Evolutionary conservation across 2,888 invertebrate genomes (phyloP), one percentile per base, ranked within the genome.

Genomic region (Mallateleia sp.): DNA sequence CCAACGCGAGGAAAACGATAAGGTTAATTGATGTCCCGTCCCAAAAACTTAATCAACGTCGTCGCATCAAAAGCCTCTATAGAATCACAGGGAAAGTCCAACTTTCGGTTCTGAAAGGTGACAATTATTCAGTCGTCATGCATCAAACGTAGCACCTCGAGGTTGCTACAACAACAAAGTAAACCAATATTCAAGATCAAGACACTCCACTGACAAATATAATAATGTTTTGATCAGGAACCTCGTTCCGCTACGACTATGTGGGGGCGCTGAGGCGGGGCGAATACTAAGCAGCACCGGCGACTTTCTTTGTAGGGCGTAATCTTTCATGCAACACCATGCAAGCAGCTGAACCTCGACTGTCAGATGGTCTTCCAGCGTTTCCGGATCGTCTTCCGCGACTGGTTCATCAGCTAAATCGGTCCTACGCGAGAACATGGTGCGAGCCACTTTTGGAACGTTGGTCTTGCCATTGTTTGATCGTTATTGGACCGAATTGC

Each of bases 201-300:
- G 74, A 81, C 81, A 74, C 74, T 74, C 50, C 74, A 74, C 74
- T 66, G 71, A 64, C 28, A 66, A 74, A 66, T 74, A 74, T 74
- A 74, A 67, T 67, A 74, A 81, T 81, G 74, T 81, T 81, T 81
- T 81, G 81, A 81, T 81, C 81, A 72, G 34, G 56, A 81, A 66
- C 45, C 28, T 81, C 64, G 56, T 52, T 62, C 32, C 45, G 18
- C 56, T 28, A 25, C 72, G 25, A 72, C 58, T 54, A 69, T 42
- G 34, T 52, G 67, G 50, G 22, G 52, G 56, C 54, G 45, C 52
- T 77, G 66, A 42, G 11, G 42, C 54, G 28, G 64, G n/a, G n/a
- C n/a, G n/a, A 62, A 77, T 77, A 66, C 66, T 66, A 64, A 77
- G 42, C 52, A 77, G 66, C 54, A 45, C 34, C 28, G 52, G 64